Base-by-base conservation (phyloP, 2,888 invertebrate genomes). In the Merodon equestris region DNA sequence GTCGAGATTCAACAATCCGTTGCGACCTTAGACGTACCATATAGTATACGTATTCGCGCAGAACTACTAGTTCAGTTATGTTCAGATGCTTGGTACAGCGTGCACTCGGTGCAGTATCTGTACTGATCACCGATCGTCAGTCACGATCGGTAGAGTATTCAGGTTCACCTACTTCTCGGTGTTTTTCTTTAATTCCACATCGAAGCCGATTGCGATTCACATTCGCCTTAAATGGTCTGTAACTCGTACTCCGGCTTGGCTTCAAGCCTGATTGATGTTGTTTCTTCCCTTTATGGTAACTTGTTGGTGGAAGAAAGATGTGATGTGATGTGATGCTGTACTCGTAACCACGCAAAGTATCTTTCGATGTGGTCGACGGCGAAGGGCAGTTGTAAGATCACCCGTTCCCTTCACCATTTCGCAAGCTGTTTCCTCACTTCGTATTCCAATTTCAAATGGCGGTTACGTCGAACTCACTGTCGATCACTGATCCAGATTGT, bases 111-210 rank as follows among this genome's bases (percentile, higher is more conserved):
- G 9, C 64, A 42, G 51, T 56, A 53, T 77, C 67, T 72, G 76
- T 63, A 51, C 15, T 67, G 19, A 27, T 27, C n/a, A n/a, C n/a
- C 42, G 70, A 74, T 75, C 71, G 71, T 61, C 58, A 67, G 71
- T 81, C 71, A 81, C 81, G 81, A 75, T 75, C 75, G 47, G 67
- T 42, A 15, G 66, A 64, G 67, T 67, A 81, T 81, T 81, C 76
- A 76, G 76, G 72, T 81, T 81, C 75, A 81, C 81, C 81, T 81
- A 81, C 81, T 81, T 81, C 70, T 72, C 47, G 27, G 27, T 27
- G 27, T 67, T 66, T 56, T 58, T 67, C 61, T 73, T 64, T 51
- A 54, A 51, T 61, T 63, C 58, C 58, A 13, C 47, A 42, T 12
- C 27, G 27, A 61, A 42, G 70, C n/a, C 36, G 77, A 67, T 71